phyloP scores from a whole-genome alignment of 2,888 invertebrate species.

The Drepana falcataria region DNA sequence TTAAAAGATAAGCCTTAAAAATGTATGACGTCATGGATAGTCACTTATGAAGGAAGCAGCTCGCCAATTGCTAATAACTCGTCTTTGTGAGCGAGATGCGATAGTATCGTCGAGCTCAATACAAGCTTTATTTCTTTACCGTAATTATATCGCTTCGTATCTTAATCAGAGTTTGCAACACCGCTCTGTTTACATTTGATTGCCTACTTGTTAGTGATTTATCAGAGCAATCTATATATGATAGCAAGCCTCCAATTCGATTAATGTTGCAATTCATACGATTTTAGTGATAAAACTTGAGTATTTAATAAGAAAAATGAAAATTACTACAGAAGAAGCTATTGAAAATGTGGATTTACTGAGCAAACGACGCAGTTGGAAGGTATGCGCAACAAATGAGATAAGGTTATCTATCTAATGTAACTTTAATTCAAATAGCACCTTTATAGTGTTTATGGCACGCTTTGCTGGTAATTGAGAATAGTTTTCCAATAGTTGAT shows the following conservation, averaged over 20 bases:
- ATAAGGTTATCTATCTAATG: no score
- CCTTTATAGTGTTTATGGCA: no score
- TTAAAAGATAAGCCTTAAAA: no score
- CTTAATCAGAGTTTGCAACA: not conserved
- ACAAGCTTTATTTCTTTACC: not conserved
- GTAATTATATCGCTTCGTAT: not conserved
- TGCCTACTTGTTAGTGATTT: slow-evolving; percentile 1
- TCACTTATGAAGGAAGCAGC: no score
- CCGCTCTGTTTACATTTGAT: not conserved
- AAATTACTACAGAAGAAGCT: not conserved
- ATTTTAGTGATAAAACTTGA: not conserved
- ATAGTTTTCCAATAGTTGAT: no score
- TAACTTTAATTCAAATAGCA: no score
- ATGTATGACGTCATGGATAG: no score
- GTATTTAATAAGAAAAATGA: not conserved
- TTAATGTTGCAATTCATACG: not conserved
- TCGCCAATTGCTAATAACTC: not conserved
- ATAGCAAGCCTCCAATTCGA: not conserved
- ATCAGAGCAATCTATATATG: slow-evolving; percentile 3
- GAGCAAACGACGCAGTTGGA: not conserved
- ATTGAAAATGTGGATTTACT: slow-evolving; percentile 1
- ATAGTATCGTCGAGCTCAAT: not conserved
- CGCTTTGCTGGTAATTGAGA: no score
- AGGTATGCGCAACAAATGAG: no score
- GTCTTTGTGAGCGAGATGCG: not conserved